Conservation (phyloP, 2,797 vertebrate species). For the Pangasius macronema region DNA sequence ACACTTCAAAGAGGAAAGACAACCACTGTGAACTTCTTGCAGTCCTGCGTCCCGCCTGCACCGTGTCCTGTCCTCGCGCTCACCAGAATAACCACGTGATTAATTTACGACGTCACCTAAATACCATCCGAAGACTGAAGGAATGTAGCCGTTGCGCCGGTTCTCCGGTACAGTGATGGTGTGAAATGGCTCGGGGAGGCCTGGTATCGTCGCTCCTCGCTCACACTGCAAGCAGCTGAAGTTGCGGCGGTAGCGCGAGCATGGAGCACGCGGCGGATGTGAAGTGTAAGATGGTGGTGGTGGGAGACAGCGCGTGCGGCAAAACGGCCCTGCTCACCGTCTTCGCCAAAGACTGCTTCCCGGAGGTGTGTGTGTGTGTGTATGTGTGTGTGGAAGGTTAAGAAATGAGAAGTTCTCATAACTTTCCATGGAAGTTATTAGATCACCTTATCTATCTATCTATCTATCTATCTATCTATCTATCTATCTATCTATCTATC, state of each 20-base stretch:
- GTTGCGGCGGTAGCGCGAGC: not conserved
- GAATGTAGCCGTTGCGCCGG: not conserved
- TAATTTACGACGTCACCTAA: not conserved
- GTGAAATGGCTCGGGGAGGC: conserved; percentile 15
- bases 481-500: not conserved
- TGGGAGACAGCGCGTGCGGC: conserved; percentile 87
- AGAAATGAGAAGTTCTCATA: not conserved
- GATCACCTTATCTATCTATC: not conserved
- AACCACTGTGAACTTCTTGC: not conserved
- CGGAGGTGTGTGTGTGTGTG: conserved; percentile 67
- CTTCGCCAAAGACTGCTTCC: conserved; percentile 87
- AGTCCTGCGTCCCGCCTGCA: not conserved
- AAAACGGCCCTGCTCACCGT: conserved; percentile 86
- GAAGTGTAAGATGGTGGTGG: conserved; percentile 89
- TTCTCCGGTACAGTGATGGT: not conserved
- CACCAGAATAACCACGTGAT: conserved; percentile 2
- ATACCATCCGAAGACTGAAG: not conserved
- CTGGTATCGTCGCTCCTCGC: not conserved
- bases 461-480: not conserved
- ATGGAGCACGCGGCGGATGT: conserved; percentile 85
- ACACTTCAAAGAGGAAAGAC: not conserved
- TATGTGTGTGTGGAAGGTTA: not conserved
- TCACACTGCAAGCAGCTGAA: not conserved
- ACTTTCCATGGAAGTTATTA: not conserved
- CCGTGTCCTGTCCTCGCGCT: not conserved